Evolutionary conservation across 2,888 invertebrate genomes (phyloP).

Genomic region (Nesidiocoris tenuis): DNA sequence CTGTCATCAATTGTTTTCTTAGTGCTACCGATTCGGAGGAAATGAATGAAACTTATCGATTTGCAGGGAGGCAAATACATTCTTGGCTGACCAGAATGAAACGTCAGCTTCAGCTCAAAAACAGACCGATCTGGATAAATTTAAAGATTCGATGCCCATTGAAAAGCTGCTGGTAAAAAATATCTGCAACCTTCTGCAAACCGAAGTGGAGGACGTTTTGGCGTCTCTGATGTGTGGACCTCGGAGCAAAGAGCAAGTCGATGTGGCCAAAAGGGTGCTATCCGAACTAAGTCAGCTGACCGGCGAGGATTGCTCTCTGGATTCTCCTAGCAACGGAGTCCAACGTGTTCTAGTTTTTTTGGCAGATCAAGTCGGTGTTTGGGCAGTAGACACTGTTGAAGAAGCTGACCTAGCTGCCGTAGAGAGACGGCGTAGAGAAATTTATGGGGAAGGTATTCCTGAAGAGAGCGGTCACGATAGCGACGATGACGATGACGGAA

Average conservation of each 20-base stretch:
- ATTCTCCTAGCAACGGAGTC: slow-evolving; percentile 44
- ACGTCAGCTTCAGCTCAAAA: not conserved
- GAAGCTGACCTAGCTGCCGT: not conserved
- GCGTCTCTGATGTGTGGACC: slow-evolving; percentile 8
- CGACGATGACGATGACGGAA: slow-evolving; percentile 8
- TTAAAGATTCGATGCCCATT: not conserved
- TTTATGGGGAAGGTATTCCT: not conserved
- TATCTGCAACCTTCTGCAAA: not conserved
- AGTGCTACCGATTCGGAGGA: not conserved
- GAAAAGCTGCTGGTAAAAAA: not conserved
- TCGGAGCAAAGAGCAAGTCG: slow-evolving; percentile 9
- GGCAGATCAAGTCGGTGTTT: slow-evolving; percentile 46
- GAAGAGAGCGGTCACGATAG: slow-evolving; percentile 12
- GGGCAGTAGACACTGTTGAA: slow-evolving; percentile 41
- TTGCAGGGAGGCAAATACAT: slow-evolving; percentile 36
- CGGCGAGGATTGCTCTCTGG: slow-evolving; percentile 46
- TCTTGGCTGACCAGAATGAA: slow-evolving; percentile 14
- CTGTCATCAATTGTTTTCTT: too few relatives aligned
- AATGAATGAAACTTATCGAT: not conserved
- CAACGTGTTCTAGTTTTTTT: slow-evolving; percentile 46
- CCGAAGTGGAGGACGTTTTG: slow-evolving; percentile 6
- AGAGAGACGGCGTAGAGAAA: slow-evolving; percentile 10
- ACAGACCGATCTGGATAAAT: not conserved
- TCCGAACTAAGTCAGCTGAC: slow-evolving; percentile 46
- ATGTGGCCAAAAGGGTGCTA: slow-evolving; percentile 45